A percentile compares a stretch with the other conserved stretches of the same genome.
Conservation (phyloP, 2,797 vertebrate genomes). For the Zonotrichia albicollis region DNA sequence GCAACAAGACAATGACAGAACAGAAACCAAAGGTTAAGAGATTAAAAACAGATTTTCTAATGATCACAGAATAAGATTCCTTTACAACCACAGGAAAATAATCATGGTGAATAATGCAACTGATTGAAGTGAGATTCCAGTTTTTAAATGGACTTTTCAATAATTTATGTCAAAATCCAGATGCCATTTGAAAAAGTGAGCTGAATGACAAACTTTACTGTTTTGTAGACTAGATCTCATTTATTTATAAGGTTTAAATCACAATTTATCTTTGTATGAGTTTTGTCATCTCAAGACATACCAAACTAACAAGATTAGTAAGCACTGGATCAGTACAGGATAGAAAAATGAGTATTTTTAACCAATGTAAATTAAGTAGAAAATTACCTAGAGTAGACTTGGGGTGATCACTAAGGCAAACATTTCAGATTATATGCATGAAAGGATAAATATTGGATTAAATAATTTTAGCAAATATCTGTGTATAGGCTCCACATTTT, state of each 20-base stretch:
- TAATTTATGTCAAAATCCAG: neutral
- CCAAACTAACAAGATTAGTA: neutral
- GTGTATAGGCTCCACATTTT: neutral
- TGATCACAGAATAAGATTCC: neutral
- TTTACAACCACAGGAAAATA: neutral
- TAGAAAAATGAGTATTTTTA: neutral
- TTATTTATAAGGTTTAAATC: neutral
- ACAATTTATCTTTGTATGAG: neutral
- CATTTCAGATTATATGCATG: neutral
- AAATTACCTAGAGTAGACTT: neutral
- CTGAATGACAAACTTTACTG: neutral
- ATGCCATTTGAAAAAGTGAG: neutral
- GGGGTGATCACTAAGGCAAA: neutral
- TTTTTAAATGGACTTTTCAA: neutral
- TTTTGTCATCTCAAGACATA: neutral
- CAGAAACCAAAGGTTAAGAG: slow-evolving; percentile 56
- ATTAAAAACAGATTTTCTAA: neutral
- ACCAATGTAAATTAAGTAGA: neutral
- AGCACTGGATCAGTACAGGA: neutral
- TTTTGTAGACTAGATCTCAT: neutral
- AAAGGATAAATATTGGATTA: neutral
- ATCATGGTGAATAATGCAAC: neutral
- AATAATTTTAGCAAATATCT: neutral
- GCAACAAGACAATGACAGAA: slow-evolving; percentile 72
- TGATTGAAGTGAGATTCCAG: neutral